A percentile compares a stretch with the other conserved stretches of the same genome.
phyloP scores from a whole-genome alignment of 92 coral and sea anemone genomes.

The Phymanthus crucifer region DNA sequence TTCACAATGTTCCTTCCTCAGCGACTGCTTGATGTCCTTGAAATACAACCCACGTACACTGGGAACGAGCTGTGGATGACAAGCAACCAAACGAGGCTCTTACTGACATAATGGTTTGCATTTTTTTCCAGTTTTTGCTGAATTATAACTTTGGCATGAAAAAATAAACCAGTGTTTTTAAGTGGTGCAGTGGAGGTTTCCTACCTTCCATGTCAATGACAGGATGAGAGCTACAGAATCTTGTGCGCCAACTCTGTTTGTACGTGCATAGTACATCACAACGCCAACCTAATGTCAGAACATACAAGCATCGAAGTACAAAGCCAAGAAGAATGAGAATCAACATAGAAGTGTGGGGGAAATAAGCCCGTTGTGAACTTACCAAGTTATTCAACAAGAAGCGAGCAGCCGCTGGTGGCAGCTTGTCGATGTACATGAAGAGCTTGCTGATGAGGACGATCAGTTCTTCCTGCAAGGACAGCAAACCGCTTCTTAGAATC shows the following conservation, averaged over 20 bases:
- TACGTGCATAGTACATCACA: slow-evolving; percentile 91
- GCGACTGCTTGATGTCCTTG: slow-evolving; percentile 93
- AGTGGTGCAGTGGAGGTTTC: not conserved
- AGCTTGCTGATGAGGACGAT: slow-evolving; percentile 79
- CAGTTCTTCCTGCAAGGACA: slow-evolving; percentile 71
- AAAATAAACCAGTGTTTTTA: too few species aligned
- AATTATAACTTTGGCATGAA: too few species aligned
- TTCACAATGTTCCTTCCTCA: slow-evolving; percentile 91
- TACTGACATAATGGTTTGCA: not conserved
- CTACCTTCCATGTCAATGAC: slow-evolving; percentile 94
- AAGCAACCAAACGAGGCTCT: not conserved
- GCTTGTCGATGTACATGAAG: slow-evolving; percentile 74
- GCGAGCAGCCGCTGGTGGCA: slow-evolving; percentile 86
- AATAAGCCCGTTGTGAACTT: slow-evolving; percentile 26
- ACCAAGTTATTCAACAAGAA: slow-evolving; percentile 88
- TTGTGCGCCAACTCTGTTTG: slow-evolving; percentile 88
- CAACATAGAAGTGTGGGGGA: not conserved
- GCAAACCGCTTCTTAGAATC: not conserved
- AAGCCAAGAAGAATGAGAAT: not conserved
- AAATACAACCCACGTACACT: slow-evolving; percentile 86
- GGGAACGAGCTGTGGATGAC: slow-evolving; percentile 70
- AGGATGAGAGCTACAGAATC: slow-evolving; percentile 90
- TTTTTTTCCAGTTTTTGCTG: not conserved
- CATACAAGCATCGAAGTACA: not conserved
- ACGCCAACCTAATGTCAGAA: slow-evolving; percentile 76